These are phyloP conservation scores for Sitta carolinensis DNA, from an alignment of 2,797 vertebrate genomes.

Conservation along the genomic window DNA sequence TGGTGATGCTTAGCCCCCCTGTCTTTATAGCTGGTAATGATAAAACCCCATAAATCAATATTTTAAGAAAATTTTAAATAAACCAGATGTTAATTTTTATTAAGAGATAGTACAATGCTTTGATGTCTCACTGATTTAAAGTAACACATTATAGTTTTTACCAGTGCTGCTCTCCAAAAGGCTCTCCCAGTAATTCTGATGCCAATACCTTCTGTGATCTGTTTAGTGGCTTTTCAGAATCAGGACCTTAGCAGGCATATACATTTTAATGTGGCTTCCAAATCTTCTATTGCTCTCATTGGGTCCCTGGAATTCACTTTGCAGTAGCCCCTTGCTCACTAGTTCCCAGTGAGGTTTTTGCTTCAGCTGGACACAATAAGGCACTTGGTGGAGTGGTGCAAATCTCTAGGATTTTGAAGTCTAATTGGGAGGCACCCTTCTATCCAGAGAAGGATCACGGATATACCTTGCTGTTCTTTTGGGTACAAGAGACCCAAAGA, in stretches of 20 bases:
- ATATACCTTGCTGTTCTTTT: too few relatives aligned
- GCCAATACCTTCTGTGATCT: neutral
- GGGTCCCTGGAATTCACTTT: too few relatives aligned
- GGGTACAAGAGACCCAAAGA: too few relatives aligned
- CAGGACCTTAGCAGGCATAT: neutral
- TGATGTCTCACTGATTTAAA: conserved; percentile 11
- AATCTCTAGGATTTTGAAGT: too few relatives aligned
- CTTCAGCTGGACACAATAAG: too few relatives aligned
- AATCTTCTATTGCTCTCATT: too few relatives aligned
- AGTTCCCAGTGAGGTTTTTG: too few relatives aligned
- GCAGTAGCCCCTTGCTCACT: too few relatives aligned
- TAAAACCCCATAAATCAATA: neutral
- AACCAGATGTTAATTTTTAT: conserved; percentile 28
- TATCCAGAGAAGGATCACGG: too few relatives aligned
- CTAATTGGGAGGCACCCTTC: too few relatives aligned
- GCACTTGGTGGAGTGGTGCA: too few relatives aligned
- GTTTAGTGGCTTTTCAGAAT: neutral
- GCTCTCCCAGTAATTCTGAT: neutral
- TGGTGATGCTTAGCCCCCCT: neutral
- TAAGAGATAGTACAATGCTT: neutral
- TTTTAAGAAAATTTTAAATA: conserved; percentile 37
- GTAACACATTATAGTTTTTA: neutral
- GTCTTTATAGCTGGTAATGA: neutral
- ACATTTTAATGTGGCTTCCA: neutral
- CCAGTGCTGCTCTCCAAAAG: neutral